phyloP scores from a whole-genome alignment of 35 echinoderm and acorn worm species.

The Apostichopus japonicus region DNA sequence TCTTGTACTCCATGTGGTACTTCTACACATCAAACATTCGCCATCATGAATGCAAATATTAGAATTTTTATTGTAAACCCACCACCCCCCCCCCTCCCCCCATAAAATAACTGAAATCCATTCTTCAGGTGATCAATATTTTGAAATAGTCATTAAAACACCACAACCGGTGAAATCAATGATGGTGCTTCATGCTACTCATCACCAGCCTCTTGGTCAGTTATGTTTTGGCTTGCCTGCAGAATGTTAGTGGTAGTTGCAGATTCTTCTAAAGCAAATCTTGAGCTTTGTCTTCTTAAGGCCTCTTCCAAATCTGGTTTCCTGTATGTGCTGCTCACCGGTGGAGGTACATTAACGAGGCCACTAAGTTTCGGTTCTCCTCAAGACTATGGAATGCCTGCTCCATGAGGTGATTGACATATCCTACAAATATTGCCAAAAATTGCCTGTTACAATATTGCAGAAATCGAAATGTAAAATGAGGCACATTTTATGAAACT shows the following conservation, averaged over 20 bases:
- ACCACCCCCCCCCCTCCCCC: too few species aligned
- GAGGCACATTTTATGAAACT: neutral
- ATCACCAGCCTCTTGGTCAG: too few species aligned
- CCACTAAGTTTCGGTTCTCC: neutral
- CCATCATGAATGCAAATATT: too few species aligned
- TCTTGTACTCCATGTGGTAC: too few species aligned
- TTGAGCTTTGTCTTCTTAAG: neutral
- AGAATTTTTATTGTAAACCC: too few species aligned
- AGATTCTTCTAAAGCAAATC: neutral
- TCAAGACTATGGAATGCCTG: neutral
- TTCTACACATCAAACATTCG: too few species aligned
- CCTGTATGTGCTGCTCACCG: neutral
- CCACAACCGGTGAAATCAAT: too few species aligned
- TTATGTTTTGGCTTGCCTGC: neutral
- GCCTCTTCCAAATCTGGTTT: neutral
- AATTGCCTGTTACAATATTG: neutral
- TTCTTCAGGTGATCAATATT: neutral
- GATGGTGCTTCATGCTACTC: too few species aligned
- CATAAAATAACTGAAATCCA: neutral
- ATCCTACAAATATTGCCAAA: neutral
- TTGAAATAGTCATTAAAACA: neutral
- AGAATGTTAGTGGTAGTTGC: neutral
- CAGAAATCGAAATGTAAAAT: neutral
- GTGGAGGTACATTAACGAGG: neutral
- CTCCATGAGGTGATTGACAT: neutral